Conservation (phyloP, 1,140 invertebrate genomes). For the Teleopsis dalmanni region DNA sequence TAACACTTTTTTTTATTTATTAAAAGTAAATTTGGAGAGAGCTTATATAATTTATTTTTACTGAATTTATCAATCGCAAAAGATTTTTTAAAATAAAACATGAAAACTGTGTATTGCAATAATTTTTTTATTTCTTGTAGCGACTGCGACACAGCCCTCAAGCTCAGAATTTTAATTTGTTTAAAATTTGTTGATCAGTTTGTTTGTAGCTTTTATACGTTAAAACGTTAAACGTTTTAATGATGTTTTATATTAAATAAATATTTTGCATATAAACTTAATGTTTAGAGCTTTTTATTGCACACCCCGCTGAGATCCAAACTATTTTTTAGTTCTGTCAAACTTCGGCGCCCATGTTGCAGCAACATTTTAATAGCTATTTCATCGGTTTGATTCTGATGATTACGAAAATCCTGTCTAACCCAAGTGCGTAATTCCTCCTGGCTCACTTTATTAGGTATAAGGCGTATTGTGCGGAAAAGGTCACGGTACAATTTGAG, state of each 20-base stretch:
- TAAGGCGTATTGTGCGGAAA: slow-evolving; percentile 56
- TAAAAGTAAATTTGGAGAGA: too few species aligned
- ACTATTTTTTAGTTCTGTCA: slow-evolving; percentile 59
- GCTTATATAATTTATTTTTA: too few species aligned
- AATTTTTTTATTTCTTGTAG: too few species aligned
- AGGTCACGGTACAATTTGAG: slow-evolving; percentile 67
- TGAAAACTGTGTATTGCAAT: too few species aligned
- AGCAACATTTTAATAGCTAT: slow-evolving; percentile 61
- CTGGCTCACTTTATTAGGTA: slow-evolving; percentile 56
- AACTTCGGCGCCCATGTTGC: slow-evolving; percentile 58
- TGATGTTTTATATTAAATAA: not conserved
- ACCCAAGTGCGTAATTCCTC: slow-evolving; percentile 62
- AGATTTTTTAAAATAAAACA: too few species aligned
- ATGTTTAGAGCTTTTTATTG: not conserved
- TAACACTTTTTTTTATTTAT: too few species aligned
- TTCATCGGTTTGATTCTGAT: slow-evolving; percentile 61
- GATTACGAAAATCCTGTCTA: slow-evolving; percentile 59
- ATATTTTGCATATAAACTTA: not conserved
- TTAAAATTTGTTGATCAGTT: too few species aligned
- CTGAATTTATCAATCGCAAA: too few species aligned
- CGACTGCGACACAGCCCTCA: too few species aligned
- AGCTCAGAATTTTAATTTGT: too few species aligned
- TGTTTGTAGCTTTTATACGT: not conserved
- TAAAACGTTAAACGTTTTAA: not conserved
- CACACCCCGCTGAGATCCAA: slow-evolving; percentile 48